phyloP scores from a whole-genome alignment of 1,140 invertebrate genomes.

The Cydia amplana region DNA sequence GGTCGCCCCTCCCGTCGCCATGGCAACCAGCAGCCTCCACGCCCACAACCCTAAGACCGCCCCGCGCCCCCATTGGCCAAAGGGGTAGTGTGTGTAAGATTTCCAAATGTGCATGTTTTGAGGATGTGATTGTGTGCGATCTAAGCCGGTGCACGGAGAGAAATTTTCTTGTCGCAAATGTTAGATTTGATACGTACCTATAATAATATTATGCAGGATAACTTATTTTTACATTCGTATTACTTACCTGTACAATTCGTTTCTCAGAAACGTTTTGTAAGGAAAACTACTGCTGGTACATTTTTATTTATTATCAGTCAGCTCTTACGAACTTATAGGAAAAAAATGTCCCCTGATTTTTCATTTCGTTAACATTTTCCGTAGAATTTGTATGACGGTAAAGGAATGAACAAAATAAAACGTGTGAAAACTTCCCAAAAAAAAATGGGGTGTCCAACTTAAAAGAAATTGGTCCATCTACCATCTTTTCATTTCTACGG shows the following conservation, averaged over 20 bases:
- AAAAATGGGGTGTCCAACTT: no score
- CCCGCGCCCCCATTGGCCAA: slow-evolving; percentile 77
- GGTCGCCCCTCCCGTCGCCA: slow-evolving; percentile 57
- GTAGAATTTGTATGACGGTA: no score
- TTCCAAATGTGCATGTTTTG: slow-evolving; percentile 58
- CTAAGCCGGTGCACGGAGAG: slow-evolving; percentile 32
- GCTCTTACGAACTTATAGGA: no score
- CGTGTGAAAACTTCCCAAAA: no score
- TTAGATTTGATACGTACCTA: slow-evolving; percentile 41
- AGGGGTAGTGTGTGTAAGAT: slow-evolving; percentile 55
- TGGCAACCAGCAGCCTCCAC: slow-evolving; percentile 76
- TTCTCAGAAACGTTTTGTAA: background rate
- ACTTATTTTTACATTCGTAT: background rate
- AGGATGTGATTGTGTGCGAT: slow-evolving; percentile 58
- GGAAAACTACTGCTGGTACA: background rate
- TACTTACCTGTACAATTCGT: background rate
- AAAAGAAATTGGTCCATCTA: no score
- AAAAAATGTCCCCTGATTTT: slow-evolving; percentile 33
- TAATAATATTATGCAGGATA: background rate
- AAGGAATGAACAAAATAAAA: no score
- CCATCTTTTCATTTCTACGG: no score
- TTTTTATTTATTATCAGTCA: background rate
- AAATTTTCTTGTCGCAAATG: slow-evolving; percentile 40
- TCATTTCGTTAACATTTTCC: no score
- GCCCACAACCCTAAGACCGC: slow-evolving; percentile 74